Conservation (phyloP, 1,140 invertebrate species). For the Cyclina sinensis region DNA sequence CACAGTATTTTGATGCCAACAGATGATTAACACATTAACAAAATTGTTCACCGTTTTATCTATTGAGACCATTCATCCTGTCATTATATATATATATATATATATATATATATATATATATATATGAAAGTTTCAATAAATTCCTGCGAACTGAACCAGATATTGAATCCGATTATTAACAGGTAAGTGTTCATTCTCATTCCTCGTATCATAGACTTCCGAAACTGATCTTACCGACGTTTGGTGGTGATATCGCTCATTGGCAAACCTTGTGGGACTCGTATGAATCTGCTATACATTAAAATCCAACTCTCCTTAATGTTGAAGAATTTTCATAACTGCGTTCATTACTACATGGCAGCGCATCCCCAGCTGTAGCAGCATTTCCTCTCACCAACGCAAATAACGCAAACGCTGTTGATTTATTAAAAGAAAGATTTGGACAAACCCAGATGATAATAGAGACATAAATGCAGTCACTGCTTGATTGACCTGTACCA, state of each 20-base stretch:
- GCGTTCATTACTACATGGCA: slow-evolving; percentile 37
- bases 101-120: too few relatives aligned
- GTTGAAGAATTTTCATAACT: slow-evolving; percentile 63
- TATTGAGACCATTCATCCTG: too few relatives aligned
- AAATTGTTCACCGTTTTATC: too few relatives aligned
- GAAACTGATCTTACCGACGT: slow-evolving; percentile 42
- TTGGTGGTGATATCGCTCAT: slow-evolving; percentile 54
- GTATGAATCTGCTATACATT: slow-evolving; percentile 54
- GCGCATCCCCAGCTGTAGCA: slow-evolving; percentile 33
- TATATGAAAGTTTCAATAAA: too few relatives aligned
- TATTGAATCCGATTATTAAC: too few relatives aligned
- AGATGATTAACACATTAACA: too few relatives aligned
- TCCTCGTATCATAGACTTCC: slow-evolving; percentile 62
- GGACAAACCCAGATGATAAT: too few relatives aligned
- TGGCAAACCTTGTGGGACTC: slow-evolving; percentile 66
- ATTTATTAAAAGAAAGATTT: slow-evolving; percentile 52
- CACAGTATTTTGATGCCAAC: too few relatives aligned
- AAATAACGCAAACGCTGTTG: slow-evolving; percentile 44
- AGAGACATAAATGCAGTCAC: slow-evolving; percentile 56
- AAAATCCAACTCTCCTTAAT: slow-evolving; percentile 19
- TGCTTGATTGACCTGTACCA: slow-evolving; percentile 57
- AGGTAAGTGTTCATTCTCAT: too few relatives aligned
- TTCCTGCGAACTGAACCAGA: too few relatives aligned
- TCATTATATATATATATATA: too few relatives aligned
- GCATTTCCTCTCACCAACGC: slow-evolving; percentile 60